These are phyloP conservation scores for Sebastolobus altivelis DNA, from an alignment of 2,797 vertebrate species.

Conservation along the genomic window DNA sequence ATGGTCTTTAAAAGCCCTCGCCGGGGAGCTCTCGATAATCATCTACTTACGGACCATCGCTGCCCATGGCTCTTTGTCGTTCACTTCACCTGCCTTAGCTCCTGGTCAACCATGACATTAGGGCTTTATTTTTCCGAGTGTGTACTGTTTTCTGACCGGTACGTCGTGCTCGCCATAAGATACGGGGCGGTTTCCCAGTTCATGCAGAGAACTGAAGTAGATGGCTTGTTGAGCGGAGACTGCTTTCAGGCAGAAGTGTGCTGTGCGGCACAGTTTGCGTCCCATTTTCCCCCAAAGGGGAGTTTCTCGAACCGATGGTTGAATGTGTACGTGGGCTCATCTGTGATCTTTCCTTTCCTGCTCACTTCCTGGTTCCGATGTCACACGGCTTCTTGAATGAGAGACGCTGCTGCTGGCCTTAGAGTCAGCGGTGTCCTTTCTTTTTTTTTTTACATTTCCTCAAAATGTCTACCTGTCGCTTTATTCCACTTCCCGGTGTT, in stretches of 20 bases:
- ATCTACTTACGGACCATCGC: constrained; percentile 64
- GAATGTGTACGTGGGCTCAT: constrained; percentile 8
- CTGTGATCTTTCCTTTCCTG: neutral
- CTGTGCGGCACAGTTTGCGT: neutral
- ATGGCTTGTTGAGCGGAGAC: constrained; percentile 13
- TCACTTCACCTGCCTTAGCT: constrained; percentile 65
- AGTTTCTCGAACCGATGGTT: constrained; percentile 24
- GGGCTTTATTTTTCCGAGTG: constrained; percentile 16
- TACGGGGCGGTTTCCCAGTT: neutral
- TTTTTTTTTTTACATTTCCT: neutral
- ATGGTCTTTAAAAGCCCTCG: constrained; percentile 76
- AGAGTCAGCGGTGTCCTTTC: neutral
- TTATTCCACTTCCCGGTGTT: neutral
- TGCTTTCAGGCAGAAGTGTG: constrained; percentile 11
- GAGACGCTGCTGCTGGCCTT: neutral
- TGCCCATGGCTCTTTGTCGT: constrained; percentile 43
- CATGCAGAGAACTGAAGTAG: constrained; percentile 4
- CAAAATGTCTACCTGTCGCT: neutral
- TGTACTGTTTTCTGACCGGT: constrained; percentile 1
- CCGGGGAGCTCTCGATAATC: constrained; percentile 65
- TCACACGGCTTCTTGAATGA: constrained; percentile 13
- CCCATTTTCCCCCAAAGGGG: constrained; percentile 10
- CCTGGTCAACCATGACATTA: constrained; percentile 50
- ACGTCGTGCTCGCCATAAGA: neutral
- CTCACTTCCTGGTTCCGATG: constrained; percentile 9